These are phyloP conservation scores for Linnaemya tessellans DNA, from an alignment of 2,888 invertebrate genomes.

Conservation along the genomic window DNA sequence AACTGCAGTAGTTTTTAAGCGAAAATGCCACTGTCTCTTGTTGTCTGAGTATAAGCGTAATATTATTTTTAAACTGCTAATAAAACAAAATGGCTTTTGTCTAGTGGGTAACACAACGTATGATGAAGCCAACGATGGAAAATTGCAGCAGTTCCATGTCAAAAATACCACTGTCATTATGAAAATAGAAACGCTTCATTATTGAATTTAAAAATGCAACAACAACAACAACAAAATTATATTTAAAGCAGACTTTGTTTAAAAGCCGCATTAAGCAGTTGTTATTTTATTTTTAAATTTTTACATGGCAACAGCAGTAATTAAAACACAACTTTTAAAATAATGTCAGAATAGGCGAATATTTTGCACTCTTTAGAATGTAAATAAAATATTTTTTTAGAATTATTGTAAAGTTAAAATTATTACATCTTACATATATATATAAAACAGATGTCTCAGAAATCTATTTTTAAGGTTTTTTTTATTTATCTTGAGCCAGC, in stretches of 20 bases:
- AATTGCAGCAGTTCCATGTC: slow-evolving; percentile 28
- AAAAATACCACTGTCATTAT: slow-evolving; percentile 45
- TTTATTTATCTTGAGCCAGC: too few species aligned
- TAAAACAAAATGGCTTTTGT: slow-evolving; percentile 21
- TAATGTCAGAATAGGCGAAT: not conserved
- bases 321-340: not conserved
- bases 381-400: too few species aligned
- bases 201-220: slow-evolving; percentile 20
- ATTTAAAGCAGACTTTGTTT: slow-evolving; percentile 44
- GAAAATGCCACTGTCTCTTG: slow-evolving; percentile 26
- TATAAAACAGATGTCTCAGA: too few species aligned
- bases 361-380: not conserved
- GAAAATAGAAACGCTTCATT: slow-evolving; percentile 46
- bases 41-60: slow-evolving; percentile 27
- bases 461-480: too few species aligned
- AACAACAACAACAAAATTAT: not conserved
- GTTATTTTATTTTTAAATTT: slow-evolving; percentile 51
- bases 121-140: not conserved
- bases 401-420: too few species aligned
- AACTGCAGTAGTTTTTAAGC: slow-evolving; percentile 19
- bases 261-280: slow-evolving; percentile 54
- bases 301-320: slow-evolving; percentile 18
- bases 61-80: slow-evolving; percentile 23
- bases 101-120: not conserved
- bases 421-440: too few species aligned